These are phyloP conservation scores for Littorina saxatilis DNA, from an alignment of 1,140 invertebrate species.

Conservation along the genomic window DNA sequence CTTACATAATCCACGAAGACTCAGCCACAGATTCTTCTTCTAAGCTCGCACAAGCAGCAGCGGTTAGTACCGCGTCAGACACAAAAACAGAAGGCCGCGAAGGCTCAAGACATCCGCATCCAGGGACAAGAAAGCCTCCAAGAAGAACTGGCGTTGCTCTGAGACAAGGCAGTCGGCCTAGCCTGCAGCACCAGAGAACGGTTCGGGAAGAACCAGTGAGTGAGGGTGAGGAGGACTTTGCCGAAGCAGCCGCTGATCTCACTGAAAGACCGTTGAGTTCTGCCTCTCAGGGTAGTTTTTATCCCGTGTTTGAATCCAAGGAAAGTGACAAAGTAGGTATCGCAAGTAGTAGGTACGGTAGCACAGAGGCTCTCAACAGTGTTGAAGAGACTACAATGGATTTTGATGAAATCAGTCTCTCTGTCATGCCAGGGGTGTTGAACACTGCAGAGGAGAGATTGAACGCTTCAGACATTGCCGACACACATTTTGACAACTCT, in stretches of 20 bases:
- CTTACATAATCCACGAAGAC: no score
- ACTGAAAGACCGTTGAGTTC: not conserved
- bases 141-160: not conserved
- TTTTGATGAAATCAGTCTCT: not conserved
- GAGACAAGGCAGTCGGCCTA: not conserved
- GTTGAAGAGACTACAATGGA: not conserved
- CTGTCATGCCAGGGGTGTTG: not conserved
- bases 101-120: not conserved
- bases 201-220: not conserved
- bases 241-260: not conserved
- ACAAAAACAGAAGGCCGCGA: no score
- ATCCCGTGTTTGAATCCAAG: not conserved
- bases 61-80: no score
- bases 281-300: not conserved
- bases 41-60: no score
- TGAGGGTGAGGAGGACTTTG: not conserved
- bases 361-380: not conserved
- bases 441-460: no score
- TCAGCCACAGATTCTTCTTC: no score
- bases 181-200: conserved; percentile 10
- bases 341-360: not conserved
- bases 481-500: no score
- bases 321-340: not conserved
- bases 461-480: no score
- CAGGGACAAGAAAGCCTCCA: not conserved